Base-by-base conservation (phyloP, 2,797 vertebrate species). In the Naso thynnoides region DNA sequence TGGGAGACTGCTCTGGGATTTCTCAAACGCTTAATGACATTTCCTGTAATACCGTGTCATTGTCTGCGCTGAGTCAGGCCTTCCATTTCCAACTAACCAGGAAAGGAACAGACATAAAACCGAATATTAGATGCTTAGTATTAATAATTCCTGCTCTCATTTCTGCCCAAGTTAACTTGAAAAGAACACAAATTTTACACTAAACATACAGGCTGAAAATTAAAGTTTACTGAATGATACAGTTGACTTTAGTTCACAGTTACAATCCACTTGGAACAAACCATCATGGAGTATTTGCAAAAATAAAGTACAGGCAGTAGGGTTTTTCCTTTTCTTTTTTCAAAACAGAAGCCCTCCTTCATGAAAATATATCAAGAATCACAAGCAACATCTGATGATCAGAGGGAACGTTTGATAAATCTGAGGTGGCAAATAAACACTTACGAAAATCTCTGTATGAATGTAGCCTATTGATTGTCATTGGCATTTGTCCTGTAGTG, bases 191-290 rank as follows among this genome's bases (percentile, higher is more conserved):
- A 29, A 83, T 42, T 13, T 55, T 27, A 80, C 58, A 54, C 6
- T 9, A 68, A 21, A 75, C 10, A 3, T 49, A 19, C 48, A 18
- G 60, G 58, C 41, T 56, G 31, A 81, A 49, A n/a, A 77, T 44
- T 49, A 24, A 4, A 76, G 47, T 90, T 90, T 85, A 89, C 73
- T 81, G 72, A 84, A 81, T 71, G 64, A 82, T 72, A 81, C 75
- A 84, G 39, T 68, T 58, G 61, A 70, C 49, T 73, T 73, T 24
- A 63, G 33, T 86, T 86, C 80, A 91, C 79, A 81, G 66, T 82
- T 73, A 87, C 77, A 89, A 85, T 76, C 62, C 72, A 86, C 50
- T 67, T 83, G 56, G 15, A 85, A 68, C 65, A 76, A 78, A 70
- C 56, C 73, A 53, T 84, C 60, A 69, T 64, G 55, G 64, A 79